Evolutionary conservation across 2,797 vertebrate genomes (phyloP), one percentile per base, ranked within the genome.

Genomic region (Enteromius thamalakanensis): DNA sequence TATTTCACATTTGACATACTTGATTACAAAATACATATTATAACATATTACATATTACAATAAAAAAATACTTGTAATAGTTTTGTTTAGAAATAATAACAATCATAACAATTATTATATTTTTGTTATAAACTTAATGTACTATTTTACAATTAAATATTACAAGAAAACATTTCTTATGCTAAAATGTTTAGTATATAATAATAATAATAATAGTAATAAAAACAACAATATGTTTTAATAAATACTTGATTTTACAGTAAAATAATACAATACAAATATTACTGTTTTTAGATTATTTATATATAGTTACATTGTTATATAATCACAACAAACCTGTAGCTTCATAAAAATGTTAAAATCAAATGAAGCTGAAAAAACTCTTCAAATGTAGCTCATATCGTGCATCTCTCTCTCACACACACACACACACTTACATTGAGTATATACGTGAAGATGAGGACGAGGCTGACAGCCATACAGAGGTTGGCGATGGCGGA

Each of bases 381-480:
- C 14, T 6, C 32, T 21, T 34, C 0, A 1, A 3, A 23, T 23
- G 14, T 10, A 29, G 1, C 29, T 26, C 12, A 12, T 40, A 40
- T 37, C 26, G 2, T 5, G 15, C 23, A 49, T 26, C 15, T 37
- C 34, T 37, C 34, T 26, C 45, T 10, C 23, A 29, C 68, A 65
- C 76, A n/a, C 53, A 12, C 19, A 23, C 15, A 19, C 71, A 71
- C 53, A 94, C 96, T 96, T 88, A 97, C 96, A 80, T 89, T 90
- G 78, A 94, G 45, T 58, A 97, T 89, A 32, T 95, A 96, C 21
- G 94, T 93, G 90, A 96, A 97, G 91, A 97, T 96, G 84, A 97
- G 94, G 29, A 96, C 89, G 47, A 97, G 92, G 88, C 96, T 97
- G 88, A 94, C 64, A 29, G 95, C 95, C 96, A 97, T 97, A 88